Evolutionary conservation across 2,113 vertebrate genomes (phyloP).

Genomic region (Chaetodon auriga): DNA sequence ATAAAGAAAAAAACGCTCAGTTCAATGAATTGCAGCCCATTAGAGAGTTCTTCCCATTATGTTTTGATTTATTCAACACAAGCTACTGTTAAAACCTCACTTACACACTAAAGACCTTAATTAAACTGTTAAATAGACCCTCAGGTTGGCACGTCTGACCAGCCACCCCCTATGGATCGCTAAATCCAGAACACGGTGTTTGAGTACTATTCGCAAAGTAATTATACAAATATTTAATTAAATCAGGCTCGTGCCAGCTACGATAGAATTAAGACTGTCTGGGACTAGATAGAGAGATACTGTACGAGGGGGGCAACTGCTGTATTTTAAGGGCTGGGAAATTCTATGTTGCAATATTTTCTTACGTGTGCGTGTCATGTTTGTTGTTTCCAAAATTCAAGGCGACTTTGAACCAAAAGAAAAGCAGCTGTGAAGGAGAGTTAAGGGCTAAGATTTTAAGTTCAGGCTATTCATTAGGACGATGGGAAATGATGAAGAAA

Average conservation of each 20-base stretch:
- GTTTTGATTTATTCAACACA: constrained; percentile 6
- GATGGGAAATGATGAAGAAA: background rate
- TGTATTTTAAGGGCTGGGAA: constrained; percentile 67
- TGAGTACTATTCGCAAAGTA: constrained; percentile 58
- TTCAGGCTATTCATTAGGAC: background rate
- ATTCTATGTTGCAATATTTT: constrained; percentile 61
- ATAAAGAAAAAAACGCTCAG: background rate
- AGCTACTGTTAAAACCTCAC: constrained; percentile 40
- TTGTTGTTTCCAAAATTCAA: constrained; percentile 19
- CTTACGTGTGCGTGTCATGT: background rate
- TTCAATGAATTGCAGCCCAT: background rate
- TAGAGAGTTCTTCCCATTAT: constrained; percentile 1
- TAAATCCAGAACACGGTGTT: constrained; percentile 58
- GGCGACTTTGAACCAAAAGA: background rate
- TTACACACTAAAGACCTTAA: constrained; percentile 61
- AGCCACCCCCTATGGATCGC: constrained; percentile 41
- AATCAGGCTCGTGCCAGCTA: constrained; percentile 15
- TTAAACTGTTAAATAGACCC: constrained; percentile 71
- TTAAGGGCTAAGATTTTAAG: constrained; percentile 59
- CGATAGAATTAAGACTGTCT: constrained; percentile 22
- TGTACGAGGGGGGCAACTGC: constrained; percentile 18
- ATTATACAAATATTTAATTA: constrained; percentile 74
- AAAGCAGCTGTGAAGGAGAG: background rate
- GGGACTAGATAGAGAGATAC: constrained; percentile 24
- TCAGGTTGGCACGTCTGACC: constrained; percentile 53